Percentiles rank a stretch among this genome's conserved stretches.
phyloP scores from a whole-genome alignment of 1,140 invertebrate genomes.

The Rhopalosiphum padi region DNA sequence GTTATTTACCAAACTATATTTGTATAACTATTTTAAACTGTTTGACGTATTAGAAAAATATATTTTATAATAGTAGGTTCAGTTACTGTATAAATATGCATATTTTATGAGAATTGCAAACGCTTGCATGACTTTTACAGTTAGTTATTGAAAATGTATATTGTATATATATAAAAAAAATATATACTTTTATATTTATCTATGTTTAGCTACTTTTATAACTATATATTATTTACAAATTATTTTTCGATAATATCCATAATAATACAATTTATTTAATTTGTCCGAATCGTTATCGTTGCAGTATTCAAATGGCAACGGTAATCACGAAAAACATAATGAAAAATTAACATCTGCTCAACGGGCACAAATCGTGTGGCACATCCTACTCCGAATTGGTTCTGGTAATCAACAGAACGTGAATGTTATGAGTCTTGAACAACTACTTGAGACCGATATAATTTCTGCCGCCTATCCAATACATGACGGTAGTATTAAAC shows the following conservation, averaged over 20 bases:
- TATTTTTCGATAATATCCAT: not conserved
- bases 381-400: not conserved
- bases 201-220: not conserved
- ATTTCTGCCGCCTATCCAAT: constrained; percentile 37
- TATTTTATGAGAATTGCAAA: not conserved
- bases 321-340: not conserved
- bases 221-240: not conserved
- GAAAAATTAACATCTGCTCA: constrained; percentile 18
- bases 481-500: constrained; percentile 41
- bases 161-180: too few species aligned
- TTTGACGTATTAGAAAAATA: not conserved
- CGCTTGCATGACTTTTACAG: not conserved
- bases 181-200: too few species aligned
- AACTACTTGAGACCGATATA: constrained; percentile 8
- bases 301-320: not conserved
- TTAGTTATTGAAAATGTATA: too few species aligned
- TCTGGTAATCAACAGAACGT: not conserved
- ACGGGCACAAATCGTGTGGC: constrained; percentile 42
- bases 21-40: not conserved
- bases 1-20: not conserved
- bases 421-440: constrained; percentile 9
- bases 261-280: not conserved
- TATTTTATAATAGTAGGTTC: not conserved
- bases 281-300: not conserved
- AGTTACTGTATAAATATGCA: not conserved